Evolutionary conservation across 2,113 vertebrate genomes (phyloP).

Genomic region (Tyrannus savana): DNA sequence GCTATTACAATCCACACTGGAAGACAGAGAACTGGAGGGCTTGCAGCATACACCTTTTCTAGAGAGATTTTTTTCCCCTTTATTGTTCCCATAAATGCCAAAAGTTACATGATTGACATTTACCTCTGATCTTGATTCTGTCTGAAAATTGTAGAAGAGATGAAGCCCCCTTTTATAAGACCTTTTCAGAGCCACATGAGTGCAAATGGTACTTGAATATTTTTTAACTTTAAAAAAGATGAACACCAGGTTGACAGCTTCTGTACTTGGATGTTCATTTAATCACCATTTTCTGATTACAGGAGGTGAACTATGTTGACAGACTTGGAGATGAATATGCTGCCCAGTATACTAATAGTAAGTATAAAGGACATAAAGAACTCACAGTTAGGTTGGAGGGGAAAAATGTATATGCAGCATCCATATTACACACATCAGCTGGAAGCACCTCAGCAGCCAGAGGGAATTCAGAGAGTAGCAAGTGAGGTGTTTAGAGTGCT

Average conservation of each 20-base stretch:
- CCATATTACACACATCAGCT: slow-evolving; percentile 54
- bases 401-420: slow-evolving; percentile 13
- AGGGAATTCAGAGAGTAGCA: neutral
- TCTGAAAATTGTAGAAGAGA: neutral
- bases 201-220: slow-evolving; percentile 23
- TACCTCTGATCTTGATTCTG: neutral
- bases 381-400: slow-evolving; percentile 50
- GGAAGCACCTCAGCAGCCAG: slow-evolving; percentile 19
- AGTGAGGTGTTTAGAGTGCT: slow-evolving; percentile 3
- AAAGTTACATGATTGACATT: neutral
- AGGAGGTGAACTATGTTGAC: slow-evolving; percentile 56
- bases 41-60: neutral
- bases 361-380: slow-evolving; percentile 44
- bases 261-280: slow-evolving; percentile 65
- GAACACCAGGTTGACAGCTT: slow-evolving; percentile 60
- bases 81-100: neutral
- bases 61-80: neutral
- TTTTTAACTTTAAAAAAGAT: slow-evolving; percentile 30
- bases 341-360: slow-evolving; percentile 14
- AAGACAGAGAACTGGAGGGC: neutral
- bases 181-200: neutral
- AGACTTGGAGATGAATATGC: slow-evolving; percentile 51
- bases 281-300: slow-evolving; percentile 65
- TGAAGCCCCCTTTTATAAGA: neutral
- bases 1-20: neutral